These are phyloP conservation scores for Zygogramma bicolorata DNA, from an alignment of 2,888 invertebrate species.

Conservation along the genomic window DNA sequence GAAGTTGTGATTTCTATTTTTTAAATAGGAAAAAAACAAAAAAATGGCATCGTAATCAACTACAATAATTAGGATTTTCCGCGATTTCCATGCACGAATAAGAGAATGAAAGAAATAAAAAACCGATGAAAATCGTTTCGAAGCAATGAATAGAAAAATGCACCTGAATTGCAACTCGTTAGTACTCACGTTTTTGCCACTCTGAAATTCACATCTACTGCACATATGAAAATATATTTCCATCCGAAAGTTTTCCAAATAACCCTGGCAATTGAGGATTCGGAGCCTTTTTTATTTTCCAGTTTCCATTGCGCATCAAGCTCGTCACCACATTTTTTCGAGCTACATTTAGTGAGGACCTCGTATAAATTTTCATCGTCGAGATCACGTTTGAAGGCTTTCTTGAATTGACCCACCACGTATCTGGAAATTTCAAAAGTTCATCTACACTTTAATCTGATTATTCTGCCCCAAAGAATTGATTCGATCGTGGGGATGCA, in stretches of 20 bases:
- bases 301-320: slow-evolving; percentile 63
- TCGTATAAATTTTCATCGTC: slow-evolving; percentile 73
- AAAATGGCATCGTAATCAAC: no score
- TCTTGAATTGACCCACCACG: slow-evolving; percentile 74
- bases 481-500: no score
- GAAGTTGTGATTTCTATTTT: no score
- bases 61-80: no score
- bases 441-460: no score
- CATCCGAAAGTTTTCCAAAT: slow-evolving; percentile 53
- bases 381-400: slow-evolving; percentile 74
- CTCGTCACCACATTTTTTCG: slow-evolving; percentile 67
- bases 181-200: slow-evolving; percentile 44
- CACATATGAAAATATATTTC: slow-evolving; percentile 47
- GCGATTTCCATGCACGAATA: no score
- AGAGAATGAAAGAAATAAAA: no score
- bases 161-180: no score
- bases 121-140: no score
- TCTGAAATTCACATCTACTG: slow-evolving; percentile 38
- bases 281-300: slow-evolving; percentile 52
- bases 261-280: slow-evolving; percentile 52
- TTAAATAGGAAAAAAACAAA: no score
- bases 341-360: slow-evolving; percentile 68
- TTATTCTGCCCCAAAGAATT: no score
- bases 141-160: no score
- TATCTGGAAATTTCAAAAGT: slow-evolving; percentile 70